Evolutionary conservation across 23 tunicate species (phyloP), one percentile per base, ranked within the genome.

Genomic region (Oikopleura dioica): DNA sequence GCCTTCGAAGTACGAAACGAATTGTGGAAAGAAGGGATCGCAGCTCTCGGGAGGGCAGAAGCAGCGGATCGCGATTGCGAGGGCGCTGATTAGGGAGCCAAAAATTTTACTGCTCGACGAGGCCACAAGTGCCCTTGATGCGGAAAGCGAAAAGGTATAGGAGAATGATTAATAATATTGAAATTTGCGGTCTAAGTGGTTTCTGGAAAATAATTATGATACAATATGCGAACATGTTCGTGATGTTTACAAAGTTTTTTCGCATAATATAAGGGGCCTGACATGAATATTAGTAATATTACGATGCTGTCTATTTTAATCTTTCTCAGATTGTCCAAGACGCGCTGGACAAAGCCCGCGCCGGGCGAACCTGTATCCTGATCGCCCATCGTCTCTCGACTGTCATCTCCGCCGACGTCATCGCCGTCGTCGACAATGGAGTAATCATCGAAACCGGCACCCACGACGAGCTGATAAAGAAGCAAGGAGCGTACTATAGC

Each of bases 351-450:
- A 78, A 36, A 16, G 96, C 96, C 21, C 77, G 84, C 0, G 75
- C 82, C 36, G 96, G 96, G 24, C 79, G 96, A 67, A 88, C 89
- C 0, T 81, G 96, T 78, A 84, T 88, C 35, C 69, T 84, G 31
- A 79, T 88, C 38, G 96, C 96, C 30, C 96, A 88, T 72, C 81
- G 96, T 68, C 76, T 88, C 24, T 88, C 96, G 12, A 84, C 96
- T 0, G 86, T 88, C 59, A 88, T 59, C 38, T 84, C 79, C 69
- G 96, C 96, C 69, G 96, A 88, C 50, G 63, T 75, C 58, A 88
- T 88, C 30, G 96, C 87, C 59, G 96, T 88, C 16, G 77, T 88
- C 38, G 89, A 84, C 72, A 81, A 84, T 69, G 96, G 96, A 12
- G 72, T 38, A 16, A 86, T 88, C 36, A 85, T 77, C 68, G 96